A percentile compares a stretch with the other conserved stretches of the same genome.
Evolutionary conservation across 2,888 invertebrate genomes (phyloP).

Genomic region (Caenorhabditis sp.): DNA sequence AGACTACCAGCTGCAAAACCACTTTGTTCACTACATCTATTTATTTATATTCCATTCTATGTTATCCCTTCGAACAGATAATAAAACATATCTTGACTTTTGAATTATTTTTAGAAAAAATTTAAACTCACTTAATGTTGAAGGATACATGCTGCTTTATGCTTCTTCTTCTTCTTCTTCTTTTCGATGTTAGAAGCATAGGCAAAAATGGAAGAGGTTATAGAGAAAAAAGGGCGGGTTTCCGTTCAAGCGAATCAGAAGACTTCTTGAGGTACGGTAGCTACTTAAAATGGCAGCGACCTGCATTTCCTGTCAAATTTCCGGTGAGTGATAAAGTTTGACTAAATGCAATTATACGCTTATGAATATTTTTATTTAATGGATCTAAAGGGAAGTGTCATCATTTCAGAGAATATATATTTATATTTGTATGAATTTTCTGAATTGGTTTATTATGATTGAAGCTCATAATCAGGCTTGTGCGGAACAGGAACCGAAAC

Average conservation of each 20-base stretch:
- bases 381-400: not conserved
- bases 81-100: not conserved
- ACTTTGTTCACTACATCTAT: slow-evolving; percentile 25
- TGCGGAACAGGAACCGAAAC: too few species aligned
- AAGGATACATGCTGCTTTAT: slow-evolving; percentile 30
- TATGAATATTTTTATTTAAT: not conserved
- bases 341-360: not conserved
- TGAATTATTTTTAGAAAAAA: slow-evolving; percentile 9
- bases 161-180: not conserved
- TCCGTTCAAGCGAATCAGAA: not conserved
- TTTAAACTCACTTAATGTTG: slow-evolving; percentile 38
- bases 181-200: not conserved
- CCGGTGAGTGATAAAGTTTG: slow-evolving; percentile 12
- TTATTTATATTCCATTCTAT: not conserved
- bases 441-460: too few species aligned
- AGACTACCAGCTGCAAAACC: slow-evolving; percentile 14
- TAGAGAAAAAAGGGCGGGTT: slow-evolving; percentile 4
- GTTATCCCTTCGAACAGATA: not conserved
- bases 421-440: too few species aligned
- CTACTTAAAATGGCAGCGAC: not conserved
- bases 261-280: slow-evolving; percentile 21
- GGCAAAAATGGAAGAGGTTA: not conserved
- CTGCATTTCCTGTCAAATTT: slow-evolving; percentile 32
- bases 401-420: not conserved
- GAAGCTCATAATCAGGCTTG: too few species aligned